Conservation (phyloP, 1,140 invertebrate species). For the Drosophila orena region DNA sequence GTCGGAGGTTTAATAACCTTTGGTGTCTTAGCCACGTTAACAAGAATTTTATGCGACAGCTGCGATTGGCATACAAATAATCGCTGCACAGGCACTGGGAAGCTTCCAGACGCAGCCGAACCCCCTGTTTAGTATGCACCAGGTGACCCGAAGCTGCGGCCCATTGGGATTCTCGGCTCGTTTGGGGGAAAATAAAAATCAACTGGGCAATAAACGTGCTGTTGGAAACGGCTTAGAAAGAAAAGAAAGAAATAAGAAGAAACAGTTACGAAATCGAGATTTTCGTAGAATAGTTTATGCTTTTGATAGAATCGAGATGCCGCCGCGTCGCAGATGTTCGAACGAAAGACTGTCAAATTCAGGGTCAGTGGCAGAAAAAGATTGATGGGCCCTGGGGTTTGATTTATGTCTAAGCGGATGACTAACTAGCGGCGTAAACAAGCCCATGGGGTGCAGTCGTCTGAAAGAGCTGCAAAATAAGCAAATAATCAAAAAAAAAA, state of each 20-base stretch:
- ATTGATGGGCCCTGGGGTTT: slow-evolving; percentile 43
- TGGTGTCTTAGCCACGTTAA: slow-evolving; percentile 75
- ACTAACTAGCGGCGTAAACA: slow-evolving; percentile 39
- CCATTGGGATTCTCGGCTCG: slow-evolving; percentile 61
- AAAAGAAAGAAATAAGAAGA: slow-evolving; percentile 2
- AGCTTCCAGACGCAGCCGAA: slow-evolving; percentile 25
- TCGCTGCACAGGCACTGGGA: slow-evolving; percentile 15
- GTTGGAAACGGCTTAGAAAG: slow-evolving; percentile 6
- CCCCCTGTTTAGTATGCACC: slow-evolving; percentile 59
- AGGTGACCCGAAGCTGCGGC: slow-evolving; percentile 14
- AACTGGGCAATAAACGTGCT: slow-evolving; percentile 52
- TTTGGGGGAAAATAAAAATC: slow-evolving; percentile 76
- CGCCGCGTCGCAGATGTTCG: slow-evolving; percentile 18
- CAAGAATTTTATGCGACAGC: slow-evolving; percentile 69
- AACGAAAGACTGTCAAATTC: slow-evolving; percentile 33
- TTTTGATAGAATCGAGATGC: slow-evolving; percentile 21
- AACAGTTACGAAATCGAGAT: slow-evolving; percentile 80
- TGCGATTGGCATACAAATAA: slow-evolving; percentile 50
- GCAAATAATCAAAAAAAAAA: no score
- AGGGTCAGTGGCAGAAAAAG: slow-evolving; percentile 57
- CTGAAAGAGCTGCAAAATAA: neutral
- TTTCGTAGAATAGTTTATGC: slow-evolving; percentile 37
- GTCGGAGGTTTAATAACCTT: slow-evolving; percentile 74
- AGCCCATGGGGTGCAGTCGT: slow-evolving; percentile 36
- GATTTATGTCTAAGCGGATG: slow-evolving; percentile 51